These are phyloP conservation scores for Liopterus haemorrhoidalis DNA, from an alignment of 2,888 invertebrate species.

Conservation along the genomic window DNA sequence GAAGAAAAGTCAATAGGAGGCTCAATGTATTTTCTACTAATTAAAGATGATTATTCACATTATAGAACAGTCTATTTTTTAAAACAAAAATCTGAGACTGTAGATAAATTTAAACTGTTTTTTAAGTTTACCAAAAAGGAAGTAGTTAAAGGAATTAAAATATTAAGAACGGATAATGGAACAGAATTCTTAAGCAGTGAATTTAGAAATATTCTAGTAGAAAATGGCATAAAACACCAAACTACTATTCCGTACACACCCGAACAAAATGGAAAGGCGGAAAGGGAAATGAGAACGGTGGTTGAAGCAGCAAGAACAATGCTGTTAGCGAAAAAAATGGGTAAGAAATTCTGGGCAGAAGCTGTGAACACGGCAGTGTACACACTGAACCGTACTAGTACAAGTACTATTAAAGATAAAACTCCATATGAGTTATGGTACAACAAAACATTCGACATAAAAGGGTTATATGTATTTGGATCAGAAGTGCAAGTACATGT, in stretches of 20 bases:
- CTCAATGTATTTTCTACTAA: conserved; percentile 19
- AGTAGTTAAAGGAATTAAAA: conserved; percentile 32
- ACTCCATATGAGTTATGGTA: conserved; percentile 41
- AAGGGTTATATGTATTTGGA: conserved; percentile 40
- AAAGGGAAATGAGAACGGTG: conserved; percentile 38
- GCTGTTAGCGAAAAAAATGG: conserved; percentile 31
- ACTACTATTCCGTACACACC: conserved; percentile 37
- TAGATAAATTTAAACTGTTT: conserved; percentile 26
- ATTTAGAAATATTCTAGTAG: conserved; percentile 27
- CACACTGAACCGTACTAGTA: conserved; percentile 28
- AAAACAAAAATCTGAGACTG: conserved; percentile 30
- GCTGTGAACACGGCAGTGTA: conserved; percentile 32
- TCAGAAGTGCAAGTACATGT: conserved; percentile 36
- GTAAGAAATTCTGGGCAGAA: conserved; percentile 38
- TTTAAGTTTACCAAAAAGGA: conserved; percentile 31
- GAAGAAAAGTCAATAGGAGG: conserved; percentile 21
- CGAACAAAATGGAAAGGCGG: conserved; percentile 40
- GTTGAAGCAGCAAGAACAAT: conserved; percentile 37
- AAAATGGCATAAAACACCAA: conserved; percentile 35
- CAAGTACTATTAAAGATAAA: conserved; percentile 21
- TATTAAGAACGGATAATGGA: conserved; percentile 35
- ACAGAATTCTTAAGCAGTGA: conserved; percentile 34
- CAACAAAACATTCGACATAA: conserved; percentile 37
- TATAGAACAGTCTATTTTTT: conserved; percentile 28
- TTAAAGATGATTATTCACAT: conserved; percentile 31